These are phyloP conservation scores for Ceratitis capitata DNA, from an alignment of 1,140 invertebrate species.

Conservation along the genomic window DNA sequence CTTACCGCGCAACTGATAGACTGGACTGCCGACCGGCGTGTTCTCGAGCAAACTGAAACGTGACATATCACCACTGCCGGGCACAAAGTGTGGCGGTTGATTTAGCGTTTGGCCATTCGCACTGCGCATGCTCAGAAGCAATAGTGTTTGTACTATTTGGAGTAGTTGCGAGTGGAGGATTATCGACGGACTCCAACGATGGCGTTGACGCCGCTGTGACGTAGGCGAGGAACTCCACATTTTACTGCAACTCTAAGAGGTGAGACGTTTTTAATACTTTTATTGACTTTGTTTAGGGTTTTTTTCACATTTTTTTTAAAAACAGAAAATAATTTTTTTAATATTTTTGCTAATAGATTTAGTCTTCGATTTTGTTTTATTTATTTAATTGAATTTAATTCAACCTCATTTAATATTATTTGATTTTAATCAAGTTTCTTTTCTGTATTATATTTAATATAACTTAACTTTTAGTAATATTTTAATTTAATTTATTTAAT, in stretches of 20 bases:
- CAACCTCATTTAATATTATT: not conserved
- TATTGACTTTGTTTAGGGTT: not conserved
- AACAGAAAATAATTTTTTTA: too few species aligned
- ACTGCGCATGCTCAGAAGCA: not conserved
- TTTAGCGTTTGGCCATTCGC: slow-evolving; percentile 67
- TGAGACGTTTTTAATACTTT: not conserved
- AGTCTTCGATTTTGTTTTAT: not conserved
- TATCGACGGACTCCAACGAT: not conserved
- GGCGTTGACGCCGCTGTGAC: not conserved
- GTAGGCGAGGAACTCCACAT: slow-evolving; percentile 32
- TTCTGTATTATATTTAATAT: not conserved
- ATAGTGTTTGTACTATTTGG: not conserved
- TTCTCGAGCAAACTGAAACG: slow-evolving; percentile 79
- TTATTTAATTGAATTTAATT: not conserved
- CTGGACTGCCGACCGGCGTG: slow-evolving; percentile 77
- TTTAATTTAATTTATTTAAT: too few species aligned
- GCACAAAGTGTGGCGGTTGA: slow-evolving; percentile 78
- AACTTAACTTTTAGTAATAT: not conserved
- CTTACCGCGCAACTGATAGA: slow-evolving; percentile 77
- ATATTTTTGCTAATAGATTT: not conserved
- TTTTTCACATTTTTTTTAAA: not conserved
- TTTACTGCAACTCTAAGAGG: not conserved
- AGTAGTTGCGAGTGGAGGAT: not conserved
- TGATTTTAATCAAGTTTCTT: not conserved
- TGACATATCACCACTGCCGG: slow-evolving; percentile 79